Base-by-base conservation (phyloP, 2,888 invertebrate species). In the Cylindroiulus punctatus region DNA sequence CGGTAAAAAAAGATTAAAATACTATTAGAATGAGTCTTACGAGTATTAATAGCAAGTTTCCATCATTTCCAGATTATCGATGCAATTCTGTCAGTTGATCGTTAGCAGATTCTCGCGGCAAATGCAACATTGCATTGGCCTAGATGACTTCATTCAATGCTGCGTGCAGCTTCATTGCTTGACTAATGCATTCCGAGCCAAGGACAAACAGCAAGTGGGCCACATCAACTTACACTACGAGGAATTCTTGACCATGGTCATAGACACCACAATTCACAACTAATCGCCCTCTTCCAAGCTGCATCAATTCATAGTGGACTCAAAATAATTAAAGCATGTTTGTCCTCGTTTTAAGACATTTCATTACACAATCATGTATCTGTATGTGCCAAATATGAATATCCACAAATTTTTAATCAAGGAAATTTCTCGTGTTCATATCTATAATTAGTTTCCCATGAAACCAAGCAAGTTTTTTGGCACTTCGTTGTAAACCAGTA, bases 71-170 rank as follows among this genome's bases (percentile, higher is more conserved):
- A 91, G 91, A 42, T 47, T 88, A 87, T 90, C 91, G 12, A 89
- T 89, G 19, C 89, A 90, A 86, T 90, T 90, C 87, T 88, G 88
- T 83, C 86, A 90, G 81, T 84, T 90, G 86, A 90, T 90, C 14
- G 88, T 91, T 7, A 88, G 90, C 44, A 88, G 89, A 30, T 91
- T 91, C 89, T 91, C 91, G 87, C 89, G 89, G 44, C 86, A 88
- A 17, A 89, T 89, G 26, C 57, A 88, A 4, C 85, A 89, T 57
- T 89, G 88, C 83, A 91, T 91, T 36, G 90, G 91, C 76, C 91
- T 91, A 88, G 91, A 91, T 88, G 90, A 90, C 88, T 91, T 91
- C 89, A 91, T 91, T 86, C 91, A 91, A 88, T 89, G 90, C 30
- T 91, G 90, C 88, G 91, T 91, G 52, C 90, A 91, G 90, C 89